Percentiles rank a stretch among this genome's conserved stretches.
Evolutionary conservation across 2,113 vertebrate species (phyloP).

Genomic region (Ardeotis arabs): DNA sequence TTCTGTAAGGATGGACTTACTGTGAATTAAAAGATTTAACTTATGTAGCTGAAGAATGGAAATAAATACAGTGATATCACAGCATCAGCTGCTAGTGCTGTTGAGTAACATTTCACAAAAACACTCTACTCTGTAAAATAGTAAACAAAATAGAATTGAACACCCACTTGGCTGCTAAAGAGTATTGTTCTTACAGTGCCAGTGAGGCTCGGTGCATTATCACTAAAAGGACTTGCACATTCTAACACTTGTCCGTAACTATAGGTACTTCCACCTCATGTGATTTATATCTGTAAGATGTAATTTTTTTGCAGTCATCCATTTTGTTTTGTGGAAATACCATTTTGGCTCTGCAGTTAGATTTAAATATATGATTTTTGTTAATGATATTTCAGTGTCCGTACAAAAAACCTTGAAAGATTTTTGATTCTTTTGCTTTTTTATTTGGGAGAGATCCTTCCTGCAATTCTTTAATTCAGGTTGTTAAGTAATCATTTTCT

Average conservation of each 20-base stretch:
- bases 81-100: not conserved
- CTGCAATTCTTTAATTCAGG: not conserved
- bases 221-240: not conserved
- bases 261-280: not conserved
- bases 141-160: not conserved
- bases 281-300: not conserved
- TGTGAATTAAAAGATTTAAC: not conserved
- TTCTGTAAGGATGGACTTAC: not conserved
- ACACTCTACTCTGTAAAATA: not conserved
- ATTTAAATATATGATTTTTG: not conserved
- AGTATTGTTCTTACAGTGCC: not conserved
- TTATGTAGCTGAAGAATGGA: not conserved
- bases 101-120: conserved; percentile 2
- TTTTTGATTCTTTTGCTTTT: not conserved
- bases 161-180: not conserved
- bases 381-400: not conserved
- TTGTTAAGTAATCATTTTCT: not conserved
- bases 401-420: not conserved
- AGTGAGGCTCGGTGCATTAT: not conserved
- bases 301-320: not conserved
- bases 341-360: not conserved
- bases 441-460: not conserved
- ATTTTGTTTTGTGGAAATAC: not conserved
- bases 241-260: not conserved
- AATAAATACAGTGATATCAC: not conserved